A percentile compares a stretch with the other conserved stretches of the same genome.
These are phyloP conservation scores for Tetropium fuscum DNA, from an alignment of 2,888 invertebrate genomes.

Conservation along the genomic window DNA sequence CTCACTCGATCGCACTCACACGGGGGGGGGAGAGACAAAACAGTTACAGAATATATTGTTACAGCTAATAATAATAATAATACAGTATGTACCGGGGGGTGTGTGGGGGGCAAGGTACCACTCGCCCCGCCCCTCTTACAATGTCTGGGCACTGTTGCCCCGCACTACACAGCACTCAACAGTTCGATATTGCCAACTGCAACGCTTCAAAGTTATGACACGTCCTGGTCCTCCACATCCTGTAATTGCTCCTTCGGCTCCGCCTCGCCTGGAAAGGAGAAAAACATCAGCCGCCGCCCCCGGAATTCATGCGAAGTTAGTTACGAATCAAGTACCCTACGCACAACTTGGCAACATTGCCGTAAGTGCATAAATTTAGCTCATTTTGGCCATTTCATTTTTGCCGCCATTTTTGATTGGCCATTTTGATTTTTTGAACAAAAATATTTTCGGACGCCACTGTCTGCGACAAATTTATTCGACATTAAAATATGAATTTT, in stretches of 20 bases:
- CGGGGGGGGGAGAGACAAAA: conserved; percentile 52
- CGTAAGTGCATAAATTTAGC: too few relatives aligned
- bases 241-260: conserved; percentile 93
- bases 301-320: too few relatives aligned
- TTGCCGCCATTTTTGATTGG: too few relatives aligned
- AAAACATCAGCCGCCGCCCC: background rate
- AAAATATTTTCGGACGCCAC: too few relatives aligned
- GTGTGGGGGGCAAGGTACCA: conserved; percentile 41
- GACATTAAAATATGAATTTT: too few relatives aligned
- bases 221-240: conserved; percentile 95
- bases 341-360: too few relatives aligned
- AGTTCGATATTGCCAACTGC: conserved; percentile 48
- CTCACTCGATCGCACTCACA: conserved; percentile 43
- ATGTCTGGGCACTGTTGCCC: conserved; percentile 49
- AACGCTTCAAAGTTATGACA: conserved; percentile 79
- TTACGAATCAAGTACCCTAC: too few relatives aligned
- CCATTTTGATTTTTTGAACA: too few relatives aligned
- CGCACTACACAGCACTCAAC: conserved; percentile 58
- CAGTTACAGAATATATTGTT: conserved; percentile 56
- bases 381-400: too few relatives aligned
- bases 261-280: conserved; percentile 78
- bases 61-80: conserved; percentile 63
- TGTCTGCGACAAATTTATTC: too few relatives aligned
- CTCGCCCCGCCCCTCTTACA: conserved; percentile 42
- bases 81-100: conserved; percentile 63